Evolutionary conservation across 2,888 invertebrate genomes (phyloP).

Genomic region (Miltochrista miniata): DNA sequence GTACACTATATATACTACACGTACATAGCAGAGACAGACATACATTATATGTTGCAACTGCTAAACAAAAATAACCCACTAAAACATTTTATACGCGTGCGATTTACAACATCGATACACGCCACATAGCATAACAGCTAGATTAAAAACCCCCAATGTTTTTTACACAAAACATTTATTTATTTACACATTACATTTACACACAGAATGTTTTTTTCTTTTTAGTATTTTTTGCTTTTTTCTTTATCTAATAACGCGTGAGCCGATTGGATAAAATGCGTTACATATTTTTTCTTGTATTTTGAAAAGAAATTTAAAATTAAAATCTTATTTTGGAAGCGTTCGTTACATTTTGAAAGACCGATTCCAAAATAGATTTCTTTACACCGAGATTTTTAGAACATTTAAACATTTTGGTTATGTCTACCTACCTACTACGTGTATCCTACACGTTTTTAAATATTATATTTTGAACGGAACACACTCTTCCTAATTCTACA

Average conservation of each 20-base stretch:
- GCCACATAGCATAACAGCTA: constrained; percentile 54
- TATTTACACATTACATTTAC: constrained; percentile 45
- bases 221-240: constrained; percentile 54
- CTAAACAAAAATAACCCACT: constrained; percentile 16
- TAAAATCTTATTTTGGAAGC: neutral
- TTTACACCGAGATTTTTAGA: constrained; percentile 1
- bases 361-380: constrained; percentile 2
- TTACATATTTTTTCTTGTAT: constrained; percentile 30
- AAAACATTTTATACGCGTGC: constrained; percentile 6
- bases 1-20: constrained; percentile 82
- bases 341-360: constrained; percentile 7
- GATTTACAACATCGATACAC: constrained; percentile 36
- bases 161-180: constrained; percentile 52
- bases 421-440: constrained; percentile 45
- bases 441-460: constrained; percentile 39
- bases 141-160: constrained; percentile 57
- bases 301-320: constrained; percentile 66
- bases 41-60: constrained; percentile 8
- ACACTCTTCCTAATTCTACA: constrained; percentile 52
- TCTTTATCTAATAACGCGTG: constrained; percentile 39
- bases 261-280: constrained; percentile 44
- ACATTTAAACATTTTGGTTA: constrained; percentile 30
- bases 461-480: constrained; percentile 53
- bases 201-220: constrained; percentile 58
- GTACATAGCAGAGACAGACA: constrained; percentile 63